Conservation (phyloP, 1,140 invertebrate species). For the Ips typographus region DNA sequence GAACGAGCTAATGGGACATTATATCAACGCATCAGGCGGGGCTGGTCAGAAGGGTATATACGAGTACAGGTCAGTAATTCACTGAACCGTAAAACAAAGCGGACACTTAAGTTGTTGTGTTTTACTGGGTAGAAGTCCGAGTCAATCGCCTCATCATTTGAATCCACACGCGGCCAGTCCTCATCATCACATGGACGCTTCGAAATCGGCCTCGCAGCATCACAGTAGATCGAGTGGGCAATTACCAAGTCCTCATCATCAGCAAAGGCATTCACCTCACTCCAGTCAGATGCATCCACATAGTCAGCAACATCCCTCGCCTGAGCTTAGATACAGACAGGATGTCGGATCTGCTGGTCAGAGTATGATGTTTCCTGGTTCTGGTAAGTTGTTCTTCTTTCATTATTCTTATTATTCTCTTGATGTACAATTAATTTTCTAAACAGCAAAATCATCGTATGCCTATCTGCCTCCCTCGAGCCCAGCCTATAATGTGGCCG, state of each 20-base stretch:
- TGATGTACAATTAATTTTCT: background rate
- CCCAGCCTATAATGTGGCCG: constrained; percentile 41
- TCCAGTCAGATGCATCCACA: constrained; percentile 42
- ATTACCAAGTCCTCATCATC: constrained; percentile 53
- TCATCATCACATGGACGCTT: constrained; percentile 49
- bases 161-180: constrained; percentile 47
- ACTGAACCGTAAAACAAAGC: background rate
- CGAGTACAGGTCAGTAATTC: constrained; percentile 51
- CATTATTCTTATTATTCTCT: background rate
- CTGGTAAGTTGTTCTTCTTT: constrained; percentile 22
- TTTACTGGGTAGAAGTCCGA: constrained; percentile 52
- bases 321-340: constrained; percentile 51
- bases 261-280: constrained; percentile 54
- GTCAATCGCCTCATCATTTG: constrained; percentile 59
- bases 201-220: constrained; percentile 45
- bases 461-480: constrained; percentile 36
- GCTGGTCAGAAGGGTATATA: constrained; percentile 49
- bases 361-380: constrained; percentile 45
- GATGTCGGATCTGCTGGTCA: constrained; percentile 33
- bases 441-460: constrained; percentile 39
- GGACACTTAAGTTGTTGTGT: background rate
- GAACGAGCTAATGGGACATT: constrained; percentile 62
- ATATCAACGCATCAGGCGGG: constrained; percentile 54
- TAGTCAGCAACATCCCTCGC: constrained; percentile 54
- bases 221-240: constrained; percentile 47